These are phyloP conservation scores for Bovichtus variegatus DNA, from an alignment of 2,797 vertebrate species.

Conservation along the genomic window DNA sequence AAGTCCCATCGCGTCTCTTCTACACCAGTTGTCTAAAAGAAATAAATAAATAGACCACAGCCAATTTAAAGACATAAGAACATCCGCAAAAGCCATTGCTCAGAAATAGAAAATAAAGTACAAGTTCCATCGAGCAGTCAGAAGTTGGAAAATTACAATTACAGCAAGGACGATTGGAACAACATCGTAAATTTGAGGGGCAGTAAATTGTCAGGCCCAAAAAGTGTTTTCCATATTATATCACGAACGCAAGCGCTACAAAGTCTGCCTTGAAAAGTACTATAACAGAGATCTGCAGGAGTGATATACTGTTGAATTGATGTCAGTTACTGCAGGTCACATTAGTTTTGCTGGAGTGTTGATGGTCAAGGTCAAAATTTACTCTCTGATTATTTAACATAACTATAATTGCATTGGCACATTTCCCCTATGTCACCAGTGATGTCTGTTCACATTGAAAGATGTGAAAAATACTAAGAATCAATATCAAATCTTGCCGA, in stretches of 20 bases:
- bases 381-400: constrained; percentile 1
- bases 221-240: constrained; percentile 57
- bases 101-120: constrained; percentile 50
- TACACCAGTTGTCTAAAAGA: not conserved
- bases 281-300: constrained; percentile 43
- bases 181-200: constrained; percentile 56
- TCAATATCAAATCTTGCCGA: constrained; percentile 57
- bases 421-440: constrained; percentile 1
- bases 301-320: constrained; percentile 14
- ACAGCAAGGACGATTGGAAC: constrained; percentile 48
- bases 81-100: constrained; percentile 65
- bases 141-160: constrained; percentile 60
- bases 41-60: not conserved
- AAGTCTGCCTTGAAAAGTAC: constrained; percentile 35
- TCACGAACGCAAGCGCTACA: constrained; percentile 23
- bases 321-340: constrained; percentile 20
- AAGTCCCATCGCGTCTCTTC: not conserved
- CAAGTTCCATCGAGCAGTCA: constrained; percentile 44
- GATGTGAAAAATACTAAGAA: constrained; percentile 31
- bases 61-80: constrained; percentile 53
- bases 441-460: constrained; percentile 3
- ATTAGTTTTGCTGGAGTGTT: constrained; percentile 18
- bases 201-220: constrained; percentile 51
- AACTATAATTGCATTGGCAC: constrained; percentile 15
- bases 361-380: constrained; percentile 30